Evolutionary conservation across 2,888 invertebrate genomes (phyloP), one percentile per base, ranked within the genome.

Genomic region (Danaus chrysippus): DNA sequence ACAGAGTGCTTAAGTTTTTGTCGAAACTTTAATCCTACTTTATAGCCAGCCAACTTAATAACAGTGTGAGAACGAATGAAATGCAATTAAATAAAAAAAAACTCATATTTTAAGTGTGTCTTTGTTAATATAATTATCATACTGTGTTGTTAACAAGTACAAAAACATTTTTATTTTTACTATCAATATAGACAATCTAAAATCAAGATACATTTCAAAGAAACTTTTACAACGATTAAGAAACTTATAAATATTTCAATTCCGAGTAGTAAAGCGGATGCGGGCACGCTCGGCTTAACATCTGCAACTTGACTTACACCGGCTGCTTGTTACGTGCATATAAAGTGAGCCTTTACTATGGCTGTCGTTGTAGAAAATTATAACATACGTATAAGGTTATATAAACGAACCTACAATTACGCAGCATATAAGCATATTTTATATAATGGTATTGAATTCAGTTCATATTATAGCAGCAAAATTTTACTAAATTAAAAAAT

Each of bases 251-350:
- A 89, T 88, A 88, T 85, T 86, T 76, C 77, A 69, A 78, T 90
- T 90, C 90, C 82, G 76, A 86, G 89, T 89, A 90, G 81, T 75
- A 72, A 79, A 72, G 82, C 90, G 89, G 90, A 90, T 87, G 84
- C 78, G 77, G 84, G 84, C 71, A 85, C 87, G 86, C 82, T 84
- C 76, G 83, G 82, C 77, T 86, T 84, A 82, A 82, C 90, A 89
- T 88, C 88, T 89, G 91, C 91, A 89, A 85, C 90, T 89, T 82
- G 88, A 84, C 79, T 90, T 87, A 89, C 87, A 88, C 91, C 81
- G 82, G 82, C 84, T 83, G 84, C 84, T 75, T 73, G 79, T 83
- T 84, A 82, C 83, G 77, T 86, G 83, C 82, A 86, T 87, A 82
- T 83, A 85, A 86, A 89, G 86, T 82, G 80, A 80, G 74, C 57